Percentiles rank a stretch among this genome's conserved stretches.
Evolutionary conservation across 2,888 invertebrate species (phyloP).

Genomic region (Eurois occulta): DNA sequence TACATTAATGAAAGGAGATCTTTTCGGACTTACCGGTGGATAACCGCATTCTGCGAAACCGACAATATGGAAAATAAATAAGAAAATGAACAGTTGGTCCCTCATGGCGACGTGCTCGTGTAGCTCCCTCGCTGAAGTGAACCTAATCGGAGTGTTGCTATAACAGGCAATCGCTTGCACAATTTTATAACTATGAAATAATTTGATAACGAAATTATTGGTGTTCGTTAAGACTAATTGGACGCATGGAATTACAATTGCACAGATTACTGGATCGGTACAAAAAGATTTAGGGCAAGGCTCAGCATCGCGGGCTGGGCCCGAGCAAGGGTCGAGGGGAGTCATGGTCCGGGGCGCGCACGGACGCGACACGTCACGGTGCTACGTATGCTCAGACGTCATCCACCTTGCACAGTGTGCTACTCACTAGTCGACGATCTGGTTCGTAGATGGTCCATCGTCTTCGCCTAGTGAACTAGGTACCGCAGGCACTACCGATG

Average conservation of each 20-base stretch:
- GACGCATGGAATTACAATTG: background rate
- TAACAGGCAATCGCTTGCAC: background rate
- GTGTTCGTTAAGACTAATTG: conserved; percentile 3
- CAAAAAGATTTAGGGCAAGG: too few species aligned
- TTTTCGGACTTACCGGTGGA: conserved; percentile 21
- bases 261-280: background rate
- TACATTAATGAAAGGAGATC: background rate
- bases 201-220: background rate
- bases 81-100: background rate
- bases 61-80: conserved; percentile 6
- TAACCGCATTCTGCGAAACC: conserved; percentile 2
- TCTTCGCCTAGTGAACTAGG: too few species aligned
- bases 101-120: conserved; percentile 1
- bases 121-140: conserved; percentile 6
- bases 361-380: too few species aligned
- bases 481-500: too few species aligned
- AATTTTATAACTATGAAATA: conserved; percentile 11
- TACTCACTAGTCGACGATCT: too few species aligned
- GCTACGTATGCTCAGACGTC: too few species aligned
- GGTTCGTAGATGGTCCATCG: too few species aligned
- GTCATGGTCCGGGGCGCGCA: too few species aligned
- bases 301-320: too few species aligned
- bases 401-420: too few species aligned
- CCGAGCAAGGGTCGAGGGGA: too few species aligned
- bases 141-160: background rate